Evolutionary conservation across 2,888 invertebrate genomes (phyloP).

Genomic region (Pollenia amentaria): DNA sequence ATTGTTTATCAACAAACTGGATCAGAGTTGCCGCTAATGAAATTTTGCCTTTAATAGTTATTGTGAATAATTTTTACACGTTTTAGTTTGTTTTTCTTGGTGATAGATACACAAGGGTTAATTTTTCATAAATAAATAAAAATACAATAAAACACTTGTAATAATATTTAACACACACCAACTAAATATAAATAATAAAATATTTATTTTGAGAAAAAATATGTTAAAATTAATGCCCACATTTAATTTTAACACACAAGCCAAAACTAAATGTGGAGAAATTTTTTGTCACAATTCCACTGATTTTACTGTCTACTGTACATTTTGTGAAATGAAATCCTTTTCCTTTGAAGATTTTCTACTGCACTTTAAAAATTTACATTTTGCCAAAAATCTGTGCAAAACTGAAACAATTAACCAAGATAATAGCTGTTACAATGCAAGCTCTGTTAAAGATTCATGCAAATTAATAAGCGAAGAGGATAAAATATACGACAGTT

Average conservation of each 20-base stretch:
- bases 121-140: slow-evolving; percentile 53
- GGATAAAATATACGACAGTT: slow-evolving; percentile 51
- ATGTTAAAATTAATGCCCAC: slow-evolving; percentile 68
- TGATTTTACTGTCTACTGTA: slow-evolving; percentile 80
- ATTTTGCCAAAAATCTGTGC: slow-evolving; percentile 75
- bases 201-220: slow-evolving; percentile 7
- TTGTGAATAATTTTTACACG: slow-evolving; percentile 45
- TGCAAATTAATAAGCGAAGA: slow-evolving; percentile 14
- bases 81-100: not conserved
- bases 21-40: not conserved
- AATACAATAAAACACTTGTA: not conserved
- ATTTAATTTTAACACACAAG: slow-evolving; percentile 45
- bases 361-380: slow-evolving; percentile 79
- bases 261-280: slow-evolving; percentile 81
- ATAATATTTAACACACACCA: not conserved
- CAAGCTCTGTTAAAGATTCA: not conserved
- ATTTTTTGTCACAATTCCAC: slow-evolving; percentile 80
- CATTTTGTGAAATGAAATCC: slow-evolving; percentile 80
- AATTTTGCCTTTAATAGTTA: not conserved
- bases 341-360: slow-evolving; percentile 81
- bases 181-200: not conserved
- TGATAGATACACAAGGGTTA: slow-evolving; percentile 54
- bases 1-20: slow-evolving; percentile 29
- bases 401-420: slow-evolving; percentile 15
- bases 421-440: not conserved